phyloP scores from a whole-genome alignment of 2,113 vertebrate genomes.

The Chaetura pelagica region DNA sequence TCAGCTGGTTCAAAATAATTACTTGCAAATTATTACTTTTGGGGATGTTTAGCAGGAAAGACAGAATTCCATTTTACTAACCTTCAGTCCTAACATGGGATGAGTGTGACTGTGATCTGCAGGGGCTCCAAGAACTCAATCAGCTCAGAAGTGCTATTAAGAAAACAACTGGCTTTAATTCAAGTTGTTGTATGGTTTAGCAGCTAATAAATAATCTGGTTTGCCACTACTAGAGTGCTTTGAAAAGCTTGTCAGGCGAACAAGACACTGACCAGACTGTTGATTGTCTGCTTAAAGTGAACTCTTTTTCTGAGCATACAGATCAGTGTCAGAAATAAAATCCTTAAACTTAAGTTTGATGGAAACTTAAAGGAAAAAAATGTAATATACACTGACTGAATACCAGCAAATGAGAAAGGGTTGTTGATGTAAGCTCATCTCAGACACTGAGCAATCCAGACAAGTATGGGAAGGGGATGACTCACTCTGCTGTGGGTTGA shows the following conservation, averaged over 20 bases:
- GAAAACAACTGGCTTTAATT: slow-evolving; percentile 8
- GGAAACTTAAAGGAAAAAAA: not conserved
- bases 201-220: slow-evolving; percentile 12
- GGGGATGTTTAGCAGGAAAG: not conserved
- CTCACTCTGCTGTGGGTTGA: not conserved
- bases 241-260: slow-evolving; percentile 1
- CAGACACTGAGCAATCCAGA: not conserved
- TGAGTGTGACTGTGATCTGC: not conserved
- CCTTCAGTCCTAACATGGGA: not conserved
- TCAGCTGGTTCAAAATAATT: slow-evolving; percentile 2
- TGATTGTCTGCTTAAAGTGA: not conserved
- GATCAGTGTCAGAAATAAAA: not conserved
- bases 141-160: slow-evolving; percentile 30
- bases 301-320: not conserved
- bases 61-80: not conserved
- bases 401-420: not conserved
- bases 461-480: not conserved
- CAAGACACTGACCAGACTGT: not conserved
- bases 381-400: not conserved
- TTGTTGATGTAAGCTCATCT: not conserved
- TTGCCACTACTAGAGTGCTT: not conserved
- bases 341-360: not conserved
- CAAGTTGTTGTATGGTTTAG: not conserved
- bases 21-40: not conserved
- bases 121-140: not conserved